Evolutionary conservation across 1,140 invertebrate genomes (phyloP).

Genomic region (Heliothis virescens): DNA sequence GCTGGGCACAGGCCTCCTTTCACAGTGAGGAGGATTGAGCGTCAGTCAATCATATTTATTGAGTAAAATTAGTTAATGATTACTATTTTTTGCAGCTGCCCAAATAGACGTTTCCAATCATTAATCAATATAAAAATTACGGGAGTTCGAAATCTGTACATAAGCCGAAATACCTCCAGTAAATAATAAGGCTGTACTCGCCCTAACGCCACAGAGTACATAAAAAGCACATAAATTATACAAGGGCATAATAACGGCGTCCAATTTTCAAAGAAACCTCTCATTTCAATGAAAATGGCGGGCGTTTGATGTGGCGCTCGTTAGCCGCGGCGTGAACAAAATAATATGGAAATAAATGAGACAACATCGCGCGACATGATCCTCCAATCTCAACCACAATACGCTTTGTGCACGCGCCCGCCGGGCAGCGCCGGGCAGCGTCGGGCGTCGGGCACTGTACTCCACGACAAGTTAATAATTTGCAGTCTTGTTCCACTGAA

Average conservation of each 20-base stretch:
- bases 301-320: constrained; percentile 63
- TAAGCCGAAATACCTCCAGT: neutral
- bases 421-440: neutral
- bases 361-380: constrained; percentile 63
- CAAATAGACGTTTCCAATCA: too few species aligned
- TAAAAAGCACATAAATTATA: constrained; percentile 65
- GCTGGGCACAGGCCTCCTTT: too few species aligned
- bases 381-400: constrained; percentile 60
- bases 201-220: constrained; percentile 26
- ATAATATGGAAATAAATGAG: constrained; percentile 81
- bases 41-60: too few species aligned
- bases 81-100: too few species aligned
- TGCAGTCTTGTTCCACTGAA: too few species aligned
- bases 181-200: neutral
- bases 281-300: constrained; percentile 33
- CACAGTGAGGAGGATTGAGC: too few species aligned
- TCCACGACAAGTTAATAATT: neutral
- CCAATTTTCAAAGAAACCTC: constrained; percentile 66
- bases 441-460: neutral
- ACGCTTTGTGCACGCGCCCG: constrained; percentile 54
- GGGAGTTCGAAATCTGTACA: neutral
- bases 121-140: too few species aligned
- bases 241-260: constrained; percentile 69
- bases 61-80: too few species aligned
- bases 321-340: constrained; percentile 66